Base-by-base conservation (phyloP, 2,888 invertebrate genomes). In the Xestobium rufovillosum region DNA sequence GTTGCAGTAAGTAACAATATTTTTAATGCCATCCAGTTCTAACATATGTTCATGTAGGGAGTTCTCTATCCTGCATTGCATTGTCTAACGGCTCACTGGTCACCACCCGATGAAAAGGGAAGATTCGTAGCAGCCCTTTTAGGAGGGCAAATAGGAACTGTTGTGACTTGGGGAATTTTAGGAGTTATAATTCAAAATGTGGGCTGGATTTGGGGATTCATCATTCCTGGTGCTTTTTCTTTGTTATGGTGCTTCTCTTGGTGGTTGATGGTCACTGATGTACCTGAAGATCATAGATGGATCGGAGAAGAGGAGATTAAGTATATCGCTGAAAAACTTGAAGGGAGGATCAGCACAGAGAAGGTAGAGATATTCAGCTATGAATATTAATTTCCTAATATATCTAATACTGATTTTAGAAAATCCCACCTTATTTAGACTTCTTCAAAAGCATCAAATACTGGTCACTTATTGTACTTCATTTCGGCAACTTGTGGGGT, bases 131-230 rank as follows among this genome's bases (percentile, higher is more conserved):
- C 79, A 49, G 75, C 81, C 1, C 66, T 83, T 51, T 76, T 82
- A 71, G 83, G 83, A 8, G 83, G 83, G 3, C 80, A 81, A 0
- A 69, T 83, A 35, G 83, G 79, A 2, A 82, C 82, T 0, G 76
- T 81, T 1, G 63, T 80, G 2, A 78, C 82, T 0, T 82, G 79
- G 73, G 79, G 80, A 0, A 57, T 81, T 2, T 72, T 79, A 16
- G 82, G 82, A 2, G 60, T 71, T 0, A 67, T 83, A 1, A 75
- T 81, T 36, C 74, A 77, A 35, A 59, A 61, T 8, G 65, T 72
- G 13, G 79, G 78, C 38, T 83, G 83, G 83, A 71, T 71, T 14
- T 75, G 73, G 55, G 80, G 77, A 2, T 83, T 80, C 63, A 80
- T 82, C 52, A 65, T 77, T 2, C 72, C 80, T 1, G 74, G 74